Evolutionary conservation across 2,888 invertebrate genomes (phyloP).

Genomic region (Xestia xanthographa): DNA sequence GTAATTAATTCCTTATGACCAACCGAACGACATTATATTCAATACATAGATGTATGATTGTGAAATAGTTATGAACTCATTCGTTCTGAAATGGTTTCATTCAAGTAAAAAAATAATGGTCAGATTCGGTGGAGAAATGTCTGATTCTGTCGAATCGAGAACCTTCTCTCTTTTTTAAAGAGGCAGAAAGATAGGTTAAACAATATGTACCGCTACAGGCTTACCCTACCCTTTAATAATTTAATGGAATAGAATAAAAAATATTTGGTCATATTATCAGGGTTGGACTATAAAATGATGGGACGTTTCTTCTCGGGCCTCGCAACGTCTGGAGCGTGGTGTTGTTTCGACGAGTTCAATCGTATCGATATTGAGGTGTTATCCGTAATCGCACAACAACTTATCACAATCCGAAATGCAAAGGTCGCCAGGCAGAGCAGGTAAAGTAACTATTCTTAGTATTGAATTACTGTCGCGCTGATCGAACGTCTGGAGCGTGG

Average conservation of each 20-base stretch:
- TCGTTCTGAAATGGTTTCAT: background rate
- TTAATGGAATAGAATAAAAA: background rate
- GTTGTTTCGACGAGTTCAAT: constrained; percentile 98
- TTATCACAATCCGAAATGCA: constrained; percentile 96
- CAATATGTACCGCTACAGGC: background rate
- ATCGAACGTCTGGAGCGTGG: constrained; percentile 97
- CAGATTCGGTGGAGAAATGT: background rate
- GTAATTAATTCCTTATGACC: background rate
- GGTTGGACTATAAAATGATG: constrained; percentile 95
- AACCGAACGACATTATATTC: background rate
- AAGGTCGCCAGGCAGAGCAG: constrained; percentile 92
- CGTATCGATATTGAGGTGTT: constrained; percentile 97
- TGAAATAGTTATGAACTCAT: background rate
- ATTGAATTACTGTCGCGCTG: too few species aligned
- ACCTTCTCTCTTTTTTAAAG: background rate
- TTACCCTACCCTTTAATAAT: background rate
- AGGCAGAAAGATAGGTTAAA: background rate
- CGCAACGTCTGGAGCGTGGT: constrained; percentile 97
- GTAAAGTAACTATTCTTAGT: constrained; percentile 61
- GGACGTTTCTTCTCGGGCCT: constrained; percentile 97
- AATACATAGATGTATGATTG: background rate
- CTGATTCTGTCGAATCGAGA: background rate
- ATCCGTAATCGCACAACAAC: constrained; percentile 97
- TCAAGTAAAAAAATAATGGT: background rate
- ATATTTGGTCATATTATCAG: constrained; percentile 63